Evolutionary conservation across 2,888 invertebrate genomes (phyloP).

Genomic region (Panzeria rudis): DNA sequence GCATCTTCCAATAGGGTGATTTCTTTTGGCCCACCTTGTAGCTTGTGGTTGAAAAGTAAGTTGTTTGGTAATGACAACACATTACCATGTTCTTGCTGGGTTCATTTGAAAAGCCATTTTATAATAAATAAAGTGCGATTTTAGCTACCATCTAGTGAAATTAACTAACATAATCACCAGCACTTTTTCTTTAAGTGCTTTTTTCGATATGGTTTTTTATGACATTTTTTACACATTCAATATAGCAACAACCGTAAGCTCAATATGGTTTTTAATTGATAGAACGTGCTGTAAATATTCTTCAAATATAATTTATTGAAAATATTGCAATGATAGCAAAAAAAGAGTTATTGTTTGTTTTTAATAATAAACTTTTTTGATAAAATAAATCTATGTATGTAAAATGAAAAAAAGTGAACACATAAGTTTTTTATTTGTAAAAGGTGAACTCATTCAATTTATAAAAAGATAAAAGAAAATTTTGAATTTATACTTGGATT

Average conservation of each 20-base stretch:
- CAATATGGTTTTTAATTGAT: slow-evolving; percentile 56
- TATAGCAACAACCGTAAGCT: slow-evolving; percentile 1
- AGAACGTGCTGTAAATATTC: slow-evolving; percentile 39
- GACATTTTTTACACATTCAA: slow-evolving; percentile 37
- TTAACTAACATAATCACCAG: neutral
- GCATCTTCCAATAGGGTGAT: no score
- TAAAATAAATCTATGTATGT: neutral
- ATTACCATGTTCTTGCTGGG: no score
- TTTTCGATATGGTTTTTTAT: slow-evolving; percentile 2
- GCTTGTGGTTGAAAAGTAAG: no score
- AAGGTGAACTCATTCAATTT: slow-evolving; percentile 61
- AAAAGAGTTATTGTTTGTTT: neutral
- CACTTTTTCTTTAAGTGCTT: slow-evolving; percentile 21
- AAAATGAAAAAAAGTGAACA: neutral
- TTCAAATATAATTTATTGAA: slow-evolving; percentile 13
- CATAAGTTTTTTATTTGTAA: slow-evolving; percentile 41
- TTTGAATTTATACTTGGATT: neutral
- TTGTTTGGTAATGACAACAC: no score
- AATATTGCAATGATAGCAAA: slow-evolving; percentile 40
- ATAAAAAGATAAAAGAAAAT: slow-evolving; percentile 15
- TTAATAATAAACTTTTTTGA: slow-evolving; percentile 35
- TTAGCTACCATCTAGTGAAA: no score
- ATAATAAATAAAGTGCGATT: no score
- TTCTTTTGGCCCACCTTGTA: no score
- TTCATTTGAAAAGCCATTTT: no score